These are phyloP conservation scores for Nannospalax galili DNA, from an alignment of 2,113 vertebrate genomes.

Conservation along the genomic window DNA sequence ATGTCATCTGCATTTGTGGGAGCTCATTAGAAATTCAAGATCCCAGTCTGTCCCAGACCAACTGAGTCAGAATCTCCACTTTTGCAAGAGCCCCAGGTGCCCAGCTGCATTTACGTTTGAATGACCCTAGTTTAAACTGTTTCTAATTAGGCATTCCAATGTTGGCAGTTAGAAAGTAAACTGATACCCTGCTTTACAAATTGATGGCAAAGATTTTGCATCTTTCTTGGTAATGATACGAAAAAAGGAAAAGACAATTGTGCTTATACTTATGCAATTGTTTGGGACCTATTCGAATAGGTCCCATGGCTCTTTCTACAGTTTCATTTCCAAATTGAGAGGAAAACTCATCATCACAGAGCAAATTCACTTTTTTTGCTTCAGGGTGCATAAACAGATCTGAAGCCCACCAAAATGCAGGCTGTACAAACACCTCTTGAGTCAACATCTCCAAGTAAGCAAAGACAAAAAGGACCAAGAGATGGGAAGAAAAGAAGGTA, in stretches of 20 bases:
- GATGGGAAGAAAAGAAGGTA: slow-evolving; percentile 56
- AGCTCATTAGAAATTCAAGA: slow-evolving; percentile 8
- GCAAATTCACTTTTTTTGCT: slow-evolving; percentile 60
- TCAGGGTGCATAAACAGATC: slow-evolving; percentile 4
- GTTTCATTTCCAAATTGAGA: slow-evolving; percentile 30
- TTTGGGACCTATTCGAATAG: slow-evolving; percentile 26
- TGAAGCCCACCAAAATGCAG: slow-evolving; percentile 60
- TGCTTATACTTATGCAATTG: slow-evolving; percentile 13
- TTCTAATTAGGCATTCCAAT: slow-evolving; percentile 42
- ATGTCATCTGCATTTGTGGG: background rate
- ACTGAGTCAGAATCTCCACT: slow-evolving; percentile 5
- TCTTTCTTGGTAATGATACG: slow-evolving; percentile 50
- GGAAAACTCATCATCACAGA: slow-evolving; percentile 59
- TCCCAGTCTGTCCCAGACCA: background rate
- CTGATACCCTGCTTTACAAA: slow-evolving; percentile 23
- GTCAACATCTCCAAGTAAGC: slow-evolving; percentile 53
- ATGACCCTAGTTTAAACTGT: background rate
- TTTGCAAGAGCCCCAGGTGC: background rate
- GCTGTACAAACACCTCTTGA: slow-evolving; percentile 43
- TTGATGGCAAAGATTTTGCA: slow-evolving; percentile 30
- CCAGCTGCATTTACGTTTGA: slow-evolving; percentile 17
- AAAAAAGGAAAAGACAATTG: slow-evolving; percentile 43
- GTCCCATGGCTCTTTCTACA: slow-evolving; percentile 6
- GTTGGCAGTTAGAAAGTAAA: slow-evolving; percentile 42
- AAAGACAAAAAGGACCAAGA: slow-evolving; percentile 58